phyloP scores from a whole-genome alignment of 2,888 invertebrate species.

The Diaprepes abbreviatus region DNA sequence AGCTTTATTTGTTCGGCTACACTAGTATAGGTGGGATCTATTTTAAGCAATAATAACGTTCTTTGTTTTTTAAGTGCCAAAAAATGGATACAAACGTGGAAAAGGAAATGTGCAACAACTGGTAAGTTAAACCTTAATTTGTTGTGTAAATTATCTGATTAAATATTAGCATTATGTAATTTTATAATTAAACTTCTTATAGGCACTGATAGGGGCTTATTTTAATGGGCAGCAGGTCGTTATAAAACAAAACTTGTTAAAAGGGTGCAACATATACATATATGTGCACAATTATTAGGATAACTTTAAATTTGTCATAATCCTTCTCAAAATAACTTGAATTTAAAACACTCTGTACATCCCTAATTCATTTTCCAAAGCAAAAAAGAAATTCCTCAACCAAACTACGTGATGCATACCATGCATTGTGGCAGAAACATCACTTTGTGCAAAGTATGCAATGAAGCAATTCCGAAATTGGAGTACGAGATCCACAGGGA shows the following conservation, averaged over 20 bases:
- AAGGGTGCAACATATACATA: too few relatives aligned
- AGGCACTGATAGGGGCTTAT: too few relatives aligned
- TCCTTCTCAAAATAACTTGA: too few relatives aligned
- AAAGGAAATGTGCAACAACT: constrained; percentile 61
- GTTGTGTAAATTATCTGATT: too few relatives aligned
- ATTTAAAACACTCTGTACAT: background rate
- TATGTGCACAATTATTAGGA: too few relatives aligned
- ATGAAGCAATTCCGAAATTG: constrained; percentile 75
- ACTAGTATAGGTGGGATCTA: background rate
- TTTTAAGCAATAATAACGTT: constrained; percentile 1
- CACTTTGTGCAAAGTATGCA: constrained; percentile 75
- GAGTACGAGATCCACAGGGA: constrained; percentile 73
- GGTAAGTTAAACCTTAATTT: constrained; percentile 59
- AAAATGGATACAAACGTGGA: constrained; percentile 56
- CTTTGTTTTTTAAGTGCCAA: constrained; percentile 18
- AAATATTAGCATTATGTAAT: too few relatives aligned
- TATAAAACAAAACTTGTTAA: too few relatives aligned
- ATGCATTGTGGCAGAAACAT: constrained; percentile 80
- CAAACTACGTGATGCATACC: constrained; percentile 79
- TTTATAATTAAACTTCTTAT: too few relatives aligned
- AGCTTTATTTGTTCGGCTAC: background rate
- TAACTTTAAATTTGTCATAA: too few relatives aligned
- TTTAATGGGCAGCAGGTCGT: too few relatives aligned
- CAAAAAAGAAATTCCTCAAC: constrained; percentile 77
- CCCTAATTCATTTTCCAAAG: constrained; percentile 65